Evolutionary conservation across 1,140 invertebrate species (phyloP).

Genomic region (Monochamus saltuarius): DNA sequence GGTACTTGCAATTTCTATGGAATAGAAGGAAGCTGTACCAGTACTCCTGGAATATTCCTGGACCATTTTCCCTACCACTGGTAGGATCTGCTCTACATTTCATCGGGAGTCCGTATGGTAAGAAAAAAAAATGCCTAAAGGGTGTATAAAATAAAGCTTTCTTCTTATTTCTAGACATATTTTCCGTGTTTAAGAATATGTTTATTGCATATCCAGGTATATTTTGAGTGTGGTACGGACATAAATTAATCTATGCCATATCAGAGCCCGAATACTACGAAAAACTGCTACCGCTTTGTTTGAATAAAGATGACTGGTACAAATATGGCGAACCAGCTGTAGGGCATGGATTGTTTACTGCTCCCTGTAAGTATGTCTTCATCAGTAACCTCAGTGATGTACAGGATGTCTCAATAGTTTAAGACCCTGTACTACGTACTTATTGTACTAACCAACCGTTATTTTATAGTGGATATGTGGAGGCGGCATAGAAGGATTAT

Average conservation of each 20-base stretch:
- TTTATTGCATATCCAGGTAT: slow-evolving; percentile 22
- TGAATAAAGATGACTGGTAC: slow-evolving; percentile 73
- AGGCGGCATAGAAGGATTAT: slow-evolving; percentile 66
- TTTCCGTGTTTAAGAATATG: slow-evolving; percentile 13
- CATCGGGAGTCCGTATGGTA: slow-evolving; percentile 55
- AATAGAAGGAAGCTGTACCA: slow-evolving; percentile 36
- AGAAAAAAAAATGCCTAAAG: slow-evolving; percentile 15
- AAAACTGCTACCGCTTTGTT: slow-evolving; percentile 49
- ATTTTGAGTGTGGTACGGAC: slow-evolving; percentile 43
- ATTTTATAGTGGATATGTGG: slow-evolving; percentile 66
- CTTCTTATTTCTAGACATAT: slow-evolving; percentile 21
- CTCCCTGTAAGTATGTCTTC: slow-evolving; percentile 55
- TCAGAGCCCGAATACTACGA: slow-evolving; percentile 55
- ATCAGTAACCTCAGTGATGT: background rate
- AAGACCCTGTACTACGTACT: no score
- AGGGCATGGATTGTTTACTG: slow-evolving; percentile 70
- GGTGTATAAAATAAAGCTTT: background rate
- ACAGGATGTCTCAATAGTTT: no score
- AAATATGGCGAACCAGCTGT: slow-evolving; percentile 67
- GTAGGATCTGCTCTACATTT: slow-evolving; percentile 60
- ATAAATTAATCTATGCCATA: slow-evolving; percentile 46
- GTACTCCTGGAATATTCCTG: slow-evolving; percentile 51
- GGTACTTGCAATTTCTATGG: slow-evolving; percentile 27
- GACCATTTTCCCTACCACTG: slow-evolving; percentile 57
- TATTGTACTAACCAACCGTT: background rate